Base-by-base conservation (phyloP, 2,888 invertebrate genomes). In the Azorinus chamasolen region DNA sequence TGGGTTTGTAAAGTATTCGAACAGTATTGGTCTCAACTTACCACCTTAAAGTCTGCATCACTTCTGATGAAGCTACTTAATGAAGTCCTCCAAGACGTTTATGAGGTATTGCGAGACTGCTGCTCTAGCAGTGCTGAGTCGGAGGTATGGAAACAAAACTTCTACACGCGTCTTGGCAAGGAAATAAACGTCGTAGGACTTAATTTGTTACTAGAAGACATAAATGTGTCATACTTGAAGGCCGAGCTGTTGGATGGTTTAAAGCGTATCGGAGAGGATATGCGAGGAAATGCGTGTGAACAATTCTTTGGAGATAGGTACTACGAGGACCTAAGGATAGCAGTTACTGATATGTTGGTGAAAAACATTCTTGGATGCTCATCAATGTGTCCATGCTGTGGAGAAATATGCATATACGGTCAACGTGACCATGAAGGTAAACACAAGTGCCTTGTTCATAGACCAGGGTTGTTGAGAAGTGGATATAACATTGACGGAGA, bases 371-470 rank as follows among this genome's bases (percentile, higher is more conserved):
- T n/a, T 18, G 68, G 68, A 1, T 68, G 68, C 20, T 50, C 37
- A 2, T 43, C 41, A 37, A 12, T 5, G 2, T 68, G 68, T 43
- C 68, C 68, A 25, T 41, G 45, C 8, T 68, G 68, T 43, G 41
- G 51, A 14, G 68, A 68, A 51, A 41, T 51, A 4, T 68, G 68
- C 27, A 18, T 46, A 18, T 37, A 50, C 18, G 50, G 39, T 8
- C 45, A 66, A 6, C 22, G n/a, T 22, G 16, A 22, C 24, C 66
- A 66, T 25, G 16, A 20, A 20, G 66, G 46, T n/a, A 20, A 37
- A n/a, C 66, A 66, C 41, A 39, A 37, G 39, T 48, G 24, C 22
- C 39, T 58, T 5, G 25, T 66, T 37, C 66, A 66, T 41, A 57
- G 20, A 46, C 66, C 66, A 18, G 8, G 16, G 2, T 8, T 25